Evolutionary conservation across 2,797 vertebrate species (phyloP).

Genomic region (Phalloptychus januarius): DNA sequence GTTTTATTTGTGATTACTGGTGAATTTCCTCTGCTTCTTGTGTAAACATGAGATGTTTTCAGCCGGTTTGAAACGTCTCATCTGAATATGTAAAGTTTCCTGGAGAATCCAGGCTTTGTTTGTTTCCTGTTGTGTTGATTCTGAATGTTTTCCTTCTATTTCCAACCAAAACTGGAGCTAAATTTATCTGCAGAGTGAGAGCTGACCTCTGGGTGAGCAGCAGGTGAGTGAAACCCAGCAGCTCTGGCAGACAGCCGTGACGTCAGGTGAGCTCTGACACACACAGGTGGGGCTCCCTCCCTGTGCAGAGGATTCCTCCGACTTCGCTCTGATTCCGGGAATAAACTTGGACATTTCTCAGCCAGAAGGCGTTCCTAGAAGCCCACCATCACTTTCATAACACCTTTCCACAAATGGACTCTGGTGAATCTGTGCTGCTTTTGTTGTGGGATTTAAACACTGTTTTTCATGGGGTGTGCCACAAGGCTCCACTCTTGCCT

Average conservation of each 20-base stretch:
- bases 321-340: background rate
- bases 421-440: background rate
- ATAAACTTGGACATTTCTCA: background rate
- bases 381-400: background rate
- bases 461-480: background rate
- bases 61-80: background rate
- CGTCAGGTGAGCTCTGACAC: constrained; percentile 22
- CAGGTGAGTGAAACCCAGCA: background rate
- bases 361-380: background rate
- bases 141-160: background rate
- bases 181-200: background rate
- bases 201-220: background rate
- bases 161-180: background rate
- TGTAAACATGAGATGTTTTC: background rate
- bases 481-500: background rate
- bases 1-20: background rate
- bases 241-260: constrained; percentile 13
- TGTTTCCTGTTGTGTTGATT: background rate
- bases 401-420: background rate
- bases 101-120: background rate
- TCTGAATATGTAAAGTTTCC: background rate
- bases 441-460: background rate
- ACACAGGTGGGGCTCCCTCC: background rate
- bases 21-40: background rate
- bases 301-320: background rate